Conservation (phyloP, 2,113 vertebrate species). For the Calypte anna region DNA sequence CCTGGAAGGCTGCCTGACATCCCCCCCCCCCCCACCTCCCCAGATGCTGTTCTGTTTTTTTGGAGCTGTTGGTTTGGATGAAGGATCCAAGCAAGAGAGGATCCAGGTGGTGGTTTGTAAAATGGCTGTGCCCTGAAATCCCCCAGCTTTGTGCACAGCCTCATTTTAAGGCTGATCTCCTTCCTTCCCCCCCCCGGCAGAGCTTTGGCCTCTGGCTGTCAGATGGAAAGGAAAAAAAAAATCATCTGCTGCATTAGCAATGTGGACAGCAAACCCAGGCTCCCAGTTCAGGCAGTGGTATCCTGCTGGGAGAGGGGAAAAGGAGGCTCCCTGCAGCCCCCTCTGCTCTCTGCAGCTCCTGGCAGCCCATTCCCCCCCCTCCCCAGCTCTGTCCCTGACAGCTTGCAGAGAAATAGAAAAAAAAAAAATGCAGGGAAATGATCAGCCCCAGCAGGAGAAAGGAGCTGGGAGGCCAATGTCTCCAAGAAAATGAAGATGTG, state of each 20-base stretch:
- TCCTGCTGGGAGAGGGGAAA: conserved; percentile 15
- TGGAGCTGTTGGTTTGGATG: background rate
- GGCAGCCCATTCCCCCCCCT: background rate
- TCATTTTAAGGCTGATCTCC: background rate
- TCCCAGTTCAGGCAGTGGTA: background rate
- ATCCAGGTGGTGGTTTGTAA: background rate
- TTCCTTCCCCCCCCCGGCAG: background rate
- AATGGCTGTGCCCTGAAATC: background rate
- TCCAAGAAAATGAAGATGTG: background rate
- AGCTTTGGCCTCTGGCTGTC: background rate
- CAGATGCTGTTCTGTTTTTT: no score
- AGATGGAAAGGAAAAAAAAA: background rate
- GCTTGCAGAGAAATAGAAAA: background rate
- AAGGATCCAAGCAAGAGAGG: background rate
- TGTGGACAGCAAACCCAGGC: background rate
- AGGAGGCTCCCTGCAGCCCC: rapidly evolving
- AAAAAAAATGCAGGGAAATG: background rate
- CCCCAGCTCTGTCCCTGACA: background rate
- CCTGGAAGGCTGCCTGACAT: background rate
- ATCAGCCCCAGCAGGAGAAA: background rate
- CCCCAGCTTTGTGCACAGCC: background rate
- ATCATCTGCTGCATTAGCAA: background rate
- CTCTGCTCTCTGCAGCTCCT: background rate
- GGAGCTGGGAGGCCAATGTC: background rate
- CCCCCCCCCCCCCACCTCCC: background rate